Percentiles rank a stretch among this genome's conserved stretches.
phyloP scores from a whole-genome alignment of 1,140 invertebrate genomes.

The Drosophila teissieri region DNA sequence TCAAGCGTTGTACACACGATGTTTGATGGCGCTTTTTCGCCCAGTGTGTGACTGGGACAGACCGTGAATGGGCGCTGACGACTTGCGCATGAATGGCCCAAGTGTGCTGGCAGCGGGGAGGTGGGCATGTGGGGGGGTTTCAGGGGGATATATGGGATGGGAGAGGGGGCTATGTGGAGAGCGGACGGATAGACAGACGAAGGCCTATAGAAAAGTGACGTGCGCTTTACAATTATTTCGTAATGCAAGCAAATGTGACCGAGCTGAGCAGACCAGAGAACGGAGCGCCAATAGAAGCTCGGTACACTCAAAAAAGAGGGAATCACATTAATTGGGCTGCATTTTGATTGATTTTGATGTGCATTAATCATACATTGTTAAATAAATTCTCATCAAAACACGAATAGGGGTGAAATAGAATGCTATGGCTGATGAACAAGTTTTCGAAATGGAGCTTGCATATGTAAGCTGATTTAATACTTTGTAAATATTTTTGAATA shows the following conservation, averaged over 20 bases:
- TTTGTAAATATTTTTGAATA: no score
- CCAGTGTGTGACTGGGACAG: constrained; percentile 39
- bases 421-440: neutral
- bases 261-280: constrained; percentile 45
- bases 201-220: constrained; percentile 81
- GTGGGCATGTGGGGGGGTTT: neutral
- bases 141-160: neutral
- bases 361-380: neutral
- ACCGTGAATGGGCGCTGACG: constrained; percentile 75
- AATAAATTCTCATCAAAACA: no score
- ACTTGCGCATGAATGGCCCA: constrained; percentile 81
- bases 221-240: constrained; percentile 81
- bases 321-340: constrained; percentile 3
- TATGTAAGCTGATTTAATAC: no score
- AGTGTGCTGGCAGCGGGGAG: constrained; percentile 42
- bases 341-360: constrained; percentile 15
- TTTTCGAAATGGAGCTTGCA: neutral
- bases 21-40: constrained; percentile 26
- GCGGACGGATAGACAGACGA: constrained; percentile 61
- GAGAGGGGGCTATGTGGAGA: constrained; percentile 22
- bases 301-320: constrained; percentile 26
- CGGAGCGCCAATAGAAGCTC: constrained; percentile 36
- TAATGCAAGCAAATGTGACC: constrained; percentile 81
- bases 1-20: constrained; percentile 18
- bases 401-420: no score